Conservation (phyloP, 2,797 vertebrate genomes). For the Galaxias olidus region DNA sequence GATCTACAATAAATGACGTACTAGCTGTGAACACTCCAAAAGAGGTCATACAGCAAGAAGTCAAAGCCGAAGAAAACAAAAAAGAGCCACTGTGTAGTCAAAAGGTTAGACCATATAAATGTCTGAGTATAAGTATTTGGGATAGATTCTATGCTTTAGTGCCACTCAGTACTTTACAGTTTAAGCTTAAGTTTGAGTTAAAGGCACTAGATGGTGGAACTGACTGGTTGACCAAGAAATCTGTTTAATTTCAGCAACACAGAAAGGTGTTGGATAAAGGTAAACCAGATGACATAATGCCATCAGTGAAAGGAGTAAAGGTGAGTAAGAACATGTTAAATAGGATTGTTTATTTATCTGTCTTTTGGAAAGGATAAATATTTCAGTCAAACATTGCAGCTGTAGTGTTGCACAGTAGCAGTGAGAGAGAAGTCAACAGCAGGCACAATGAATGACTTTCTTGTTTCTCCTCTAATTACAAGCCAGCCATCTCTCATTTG, state of each 20-base stretch:
- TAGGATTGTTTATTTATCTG: slow-evolving; percentile 18
- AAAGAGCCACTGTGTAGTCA: slow-evolving; percentile 97
- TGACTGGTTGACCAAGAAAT: background rate
- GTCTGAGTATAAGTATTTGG: too few relatives aligned
- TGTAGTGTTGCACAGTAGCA: background rate
- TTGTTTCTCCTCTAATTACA: slow-evolving; percentile 30
- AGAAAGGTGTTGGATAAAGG: slow-evolving; percentile 99
- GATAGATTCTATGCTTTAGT: too few relatives aligned
- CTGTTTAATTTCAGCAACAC: slow-evolving; percentile 87
- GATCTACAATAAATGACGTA: slow-evolving; percentile 98
- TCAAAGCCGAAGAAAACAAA: slow-evolving; percentile 95
- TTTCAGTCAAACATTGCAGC: background rate
- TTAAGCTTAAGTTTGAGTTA: too few relatives aligned
- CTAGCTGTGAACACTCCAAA: slow-evolving; percentile 97
- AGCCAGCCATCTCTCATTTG: slow-evolving; percentile 37
- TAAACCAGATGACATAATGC: slow-evolving; percentile 98
- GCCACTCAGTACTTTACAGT: too few relatives aligned
- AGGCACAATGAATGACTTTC: slow-evolving; percentile 21
- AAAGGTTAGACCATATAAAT: slow-evolving; percentile 84
- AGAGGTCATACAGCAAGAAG: slow-evolving; percentile 93
- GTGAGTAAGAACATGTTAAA: slow-evolving; percentile 66
- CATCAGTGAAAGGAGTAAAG: slow-evolving; percentile 93
- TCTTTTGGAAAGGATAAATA: background rate
- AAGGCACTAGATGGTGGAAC: too few relatives aligned
- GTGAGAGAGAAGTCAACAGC: slow-evolving; percentile 2